A percentile compares a stretch with the other conserved stretches of the same genome.
Evolutionary conservation across 2,797 vertebrate species (phyloP).

Genomic region (Podargus strigoides): DNA sequence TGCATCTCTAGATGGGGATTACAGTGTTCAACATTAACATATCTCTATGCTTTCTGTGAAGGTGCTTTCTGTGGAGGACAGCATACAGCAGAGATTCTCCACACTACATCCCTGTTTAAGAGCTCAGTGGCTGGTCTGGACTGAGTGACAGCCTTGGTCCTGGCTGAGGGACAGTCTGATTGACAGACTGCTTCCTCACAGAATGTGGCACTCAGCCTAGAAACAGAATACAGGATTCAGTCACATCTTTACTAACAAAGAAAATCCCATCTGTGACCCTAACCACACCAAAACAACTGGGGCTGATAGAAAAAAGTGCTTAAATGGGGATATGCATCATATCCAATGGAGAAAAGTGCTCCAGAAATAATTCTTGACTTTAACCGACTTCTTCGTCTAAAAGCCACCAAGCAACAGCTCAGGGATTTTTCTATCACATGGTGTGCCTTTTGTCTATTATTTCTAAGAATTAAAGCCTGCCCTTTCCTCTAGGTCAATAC

Average conservation of each 20-base stretch:
- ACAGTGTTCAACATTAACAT: not conserved
- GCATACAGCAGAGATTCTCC: not conserved
- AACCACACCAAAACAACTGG: not conserved
- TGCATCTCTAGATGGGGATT: fast-evolving
- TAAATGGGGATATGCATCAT: not conserved
- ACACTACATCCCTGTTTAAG: not conserved
- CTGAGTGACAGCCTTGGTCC: not conserved
- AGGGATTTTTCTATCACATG: not conserved
- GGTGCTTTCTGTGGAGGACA: not conserved
- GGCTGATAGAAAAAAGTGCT: not conserved
- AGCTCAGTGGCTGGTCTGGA: not conserved
- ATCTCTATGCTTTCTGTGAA: not conserved
- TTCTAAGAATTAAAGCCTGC: not conserved
- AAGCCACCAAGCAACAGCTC: not conserved
- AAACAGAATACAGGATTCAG: not conserved
- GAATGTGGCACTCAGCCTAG: not conserved
- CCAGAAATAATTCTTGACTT: not conserved
- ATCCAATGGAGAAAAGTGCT: not conserved
- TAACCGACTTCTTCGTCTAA: not conserved
- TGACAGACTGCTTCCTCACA: not conserved
- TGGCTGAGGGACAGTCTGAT: not conserved
- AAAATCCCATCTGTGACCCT: not conserved
- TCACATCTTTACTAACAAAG: not conserved
- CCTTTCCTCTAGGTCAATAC: not conserved
- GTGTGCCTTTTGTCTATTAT: not conserved